A percentile compares a stretch with the other conserved stretches of the same genome.
phyloP scores from a whole-genome alignment of 1,140 invertebrate species.

The Diorhabda sublineata region DNA sequence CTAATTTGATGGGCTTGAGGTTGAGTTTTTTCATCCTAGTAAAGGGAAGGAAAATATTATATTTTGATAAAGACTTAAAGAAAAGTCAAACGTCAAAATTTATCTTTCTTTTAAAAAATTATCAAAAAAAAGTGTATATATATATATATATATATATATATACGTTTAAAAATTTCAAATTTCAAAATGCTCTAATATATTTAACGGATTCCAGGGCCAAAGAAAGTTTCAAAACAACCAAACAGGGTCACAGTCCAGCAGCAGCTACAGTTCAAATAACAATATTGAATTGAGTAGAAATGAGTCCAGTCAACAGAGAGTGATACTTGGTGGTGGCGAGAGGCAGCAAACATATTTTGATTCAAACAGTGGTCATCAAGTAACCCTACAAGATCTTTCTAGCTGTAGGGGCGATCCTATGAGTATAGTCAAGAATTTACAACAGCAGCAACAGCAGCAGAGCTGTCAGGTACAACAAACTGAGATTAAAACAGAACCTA shows the following conservation, averaged over 20 bases:
- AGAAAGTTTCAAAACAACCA: slow-evolving; percentile 5
- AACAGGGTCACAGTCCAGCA: slow-evolving; percentile 16
- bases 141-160: no score
- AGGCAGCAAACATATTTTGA: slow-evolving; percentile 54
- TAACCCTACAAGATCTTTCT: slow-evolving; percentile 64
- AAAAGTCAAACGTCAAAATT: no score
- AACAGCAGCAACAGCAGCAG: slow-evolving; percentile 56
- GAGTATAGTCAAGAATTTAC: slow-evolving; percentile 69
- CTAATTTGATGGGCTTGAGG: no score
- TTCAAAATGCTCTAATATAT: no score
- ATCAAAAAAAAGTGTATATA: no score
- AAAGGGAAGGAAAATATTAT: no score
- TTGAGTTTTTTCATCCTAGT: no score
- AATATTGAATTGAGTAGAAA: slow-evolving; percentile 20
- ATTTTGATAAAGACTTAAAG: no score
- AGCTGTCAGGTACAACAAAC: slow-evolving; percentile 55
- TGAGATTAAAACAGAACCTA: slow-evolving; percentile 51
- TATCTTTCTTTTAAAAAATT: no score
- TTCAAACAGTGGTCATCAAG: slow-evolving; percentile 43
- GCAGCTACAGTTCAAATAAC: slow-evolving; percentile 29
- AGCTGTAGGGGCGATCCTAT: slow-evolving; percentile 69
- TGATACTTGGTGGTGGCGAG: slow-evolving; percentile 14
- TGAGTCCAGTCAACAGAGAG: slow-evolving; percentile 14
- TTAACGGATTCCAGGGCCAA: background rate
- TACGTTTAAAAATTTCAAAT: no score